Evolutionary conservation across 2,888 invertebrate species (phyloP).

Genomic region (Volucella bombylans): DNA sequence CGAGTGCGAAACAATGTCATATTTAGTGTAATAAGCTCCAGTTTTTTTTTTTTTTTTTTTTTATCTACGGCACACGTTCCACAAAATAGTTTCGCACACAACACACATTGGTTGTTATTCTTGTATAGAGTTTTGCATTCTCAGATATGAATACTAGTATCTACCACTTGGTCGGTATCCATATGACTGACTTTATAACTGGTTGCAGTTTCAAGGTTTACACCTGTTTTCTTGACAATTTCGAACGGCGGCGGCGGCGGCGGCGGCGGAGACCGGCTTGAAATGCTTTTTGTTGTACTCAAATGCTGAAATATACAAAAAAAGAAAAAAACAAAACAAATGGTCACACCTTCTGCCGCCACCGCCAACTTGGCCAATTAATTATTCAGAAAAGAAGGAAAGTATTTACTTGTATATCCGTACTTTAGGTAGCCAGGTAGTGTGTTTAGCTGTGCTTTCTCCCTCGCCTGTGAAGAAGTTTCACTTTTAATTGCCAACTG

Average conservation of each 20-base stretch:
- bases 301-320: constrained; percentile 57
- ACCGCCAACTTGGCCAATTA: constrained; percentile 48
- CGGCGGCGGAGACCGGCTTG: not conserved
- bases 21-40: constrained; percentile 18
- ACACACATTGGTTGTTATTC: constrained; percentile 24
- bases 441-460: constrained; percentile 65
- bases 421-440: not conserved
- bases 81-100: constrained; percentile 59
- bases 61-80: constrained; percentile 63
- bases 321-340: constrained; percentile 5
- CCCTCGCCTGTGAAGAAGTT: constrained; percentile 64
- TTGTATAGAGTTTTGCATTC: constrained; percentile 28
- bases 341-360: constrained; percentile 59
- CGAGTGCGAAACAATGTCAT: constrained; percentile 60
- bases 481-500: constrained; percentile 73
- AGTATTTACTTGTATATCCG: constrained; percentile 29
- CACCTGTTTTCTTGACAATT: constrained; percentile 43
- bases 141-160: not conserved
- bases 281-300: constrained; percentile 13
- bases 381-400: constrained; percentile 66
- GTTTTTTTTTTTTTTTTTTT: constrained; percentile 22
- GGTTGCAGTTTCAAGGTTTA: constrained; percentile 71
- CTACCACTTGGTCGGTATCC: not conserved
- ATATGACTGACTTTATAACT: constrained; percentile 52
- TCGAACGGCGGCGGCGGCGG: not conserved